Evolutionary conservation across 2,888 invertebrate species (phyloP).

Genomic region (Epistrophe grossulariae): DNA sequence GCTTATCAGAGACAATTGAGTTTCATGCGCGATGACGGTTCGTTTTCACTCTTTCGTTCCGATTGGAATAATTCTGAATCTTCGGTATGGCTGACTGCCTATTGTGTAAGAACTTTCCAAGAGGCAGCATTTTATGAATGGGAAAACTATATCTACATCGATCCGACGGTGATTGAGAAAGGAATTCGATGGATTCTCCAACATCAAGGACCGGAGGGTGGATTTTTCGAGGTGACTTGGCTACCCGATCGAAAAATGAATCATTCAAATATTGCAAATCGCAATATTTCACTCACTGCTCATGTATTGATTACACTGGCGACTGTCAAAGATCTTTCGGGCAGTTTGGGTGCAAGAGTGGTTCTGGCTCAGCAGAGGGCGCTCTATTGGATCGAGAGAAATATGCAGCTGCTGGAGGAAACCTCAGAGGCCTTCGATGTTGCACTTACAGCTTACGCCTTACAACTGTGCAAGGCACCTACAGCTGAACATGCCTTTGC

Average conservation of each 20-base stretch:
- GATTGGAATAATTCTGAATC: slow-evolving; percentile 94
- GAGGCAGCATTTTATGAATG: slow-evolving; percentile 96
- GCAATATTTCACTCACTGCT: slow-evolving; percentile 94
- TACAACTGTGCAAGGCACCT: slow-evolving; percentile 90
- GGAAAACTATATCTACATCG: slow-evolving; percentile 96
- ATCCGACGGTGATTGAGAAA: slow-evolving; percentile 91
- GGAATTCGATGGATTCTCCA: slow-evolving; percentile 92
- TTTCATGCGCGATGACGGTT: slow-evolving; percentile 94
- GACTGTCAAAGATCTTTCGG: slow-evolving; percentile 90
- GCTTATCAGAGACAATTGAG: slow-evolving; percentile 94
- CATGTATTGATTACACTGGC: slow-evolving; percentile 94
- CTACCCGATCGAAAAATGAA: slow-evolving; percentile 93
- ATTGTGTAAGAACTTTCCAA: slow-evolving; percentile 92
- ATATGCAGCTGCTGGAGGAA: slow-evolving; percentile 88
- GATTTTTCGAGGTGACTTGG: slow-evolving; percentile 93
- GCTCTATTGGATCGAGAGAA: slow-evolving; percentile 91
- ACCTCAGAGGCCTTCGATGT: slow-evolving; percentile 91
- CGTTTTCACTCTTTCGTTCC: slow-evolving; percentile 93
- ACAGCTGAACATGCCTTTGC: slow-evolving; percentile 91
- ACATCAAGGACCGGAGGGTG: slow-evolving; percentile 92
- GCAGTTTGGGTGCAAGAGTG: slow-evolving; percentile 89
- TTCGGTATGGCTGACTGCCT: slow-evolving; percentile 95
- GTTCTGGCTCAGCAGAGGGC: slow-evolving; percentile 89
- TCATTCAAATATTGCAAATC: slow-evolving; percentile 86
- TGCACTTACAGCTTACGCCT: slow-evolving; percentile 93